Conservation (phyloP, 2,797 vertebrate species). For the Spinus pinus region DNA sequence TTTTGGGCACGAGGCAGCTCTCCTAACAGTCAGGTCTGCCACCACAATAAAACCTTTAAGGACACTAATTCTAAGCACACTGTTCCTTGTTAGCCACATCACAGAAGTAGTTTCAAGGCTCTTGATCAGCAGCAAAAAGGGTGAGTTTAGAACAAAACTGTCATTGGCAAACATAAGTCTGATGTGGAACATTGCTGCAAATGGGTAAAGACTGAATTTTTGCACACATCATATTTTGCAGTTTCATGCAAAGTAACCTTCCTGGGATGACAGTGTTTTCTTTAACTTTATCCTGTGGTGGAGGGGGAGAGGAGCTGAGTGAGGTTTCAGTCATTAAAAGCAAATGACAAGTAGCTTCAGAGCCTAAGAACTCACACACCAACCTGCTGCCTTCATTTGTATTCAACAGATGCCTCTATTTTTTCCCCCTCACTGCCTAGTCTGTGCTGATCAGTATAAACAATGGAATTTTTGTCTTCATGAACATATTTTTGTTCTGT, state of each 20-base stretch:
- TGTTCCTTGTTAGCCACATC: conserved; percentile 10
- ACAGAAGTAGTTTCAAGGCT: not conserved
- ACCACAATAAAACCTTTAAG: conserved; percentile 54
- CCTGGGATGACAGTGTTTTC: not conserved
- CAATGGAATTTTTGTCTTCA: conserved; percentile 72
- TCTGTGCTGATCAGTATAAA: conserved; percentile 65
- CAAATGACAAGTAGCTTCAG: conserved; percentile 43
- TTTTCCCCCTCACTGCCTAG: conserved; percentile 62
- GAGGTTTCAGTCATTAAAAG: not conserved
- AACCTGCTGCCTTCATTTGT: conserved; percentile 73
- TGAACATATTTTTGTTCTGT: conserved; percentile 54
- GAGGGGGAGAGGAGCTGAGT: not conserved
- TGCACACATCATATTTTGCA: not conserved
- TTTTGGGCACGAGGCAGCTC: conserved; percentile 9
- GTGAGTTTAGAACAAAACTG: not conserved
- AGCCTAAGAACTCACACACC: not conserved
- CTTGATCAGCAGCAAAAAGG: conserved; percentile 3
- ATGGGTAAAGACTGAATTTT: not conserved
- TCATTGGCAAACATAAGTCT: not conserved
- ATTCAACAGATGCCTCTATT: conserved; percentile 59
- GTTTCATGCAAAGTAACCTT: not conserved
- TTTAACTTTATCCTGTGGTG: not conserved
- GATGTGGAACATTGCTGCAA: not conserved
- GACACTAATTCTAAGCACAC: conserved; percentile 24
- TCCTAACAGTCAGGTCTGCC: conserved; percentile 39